These are phyloP conservation scores for Aurelia aurita complex sp. Pacific DNA, from an alignment of 30 jellyfish, hydroid and myxozoan species.

Conservation along the genomic window DNA sequence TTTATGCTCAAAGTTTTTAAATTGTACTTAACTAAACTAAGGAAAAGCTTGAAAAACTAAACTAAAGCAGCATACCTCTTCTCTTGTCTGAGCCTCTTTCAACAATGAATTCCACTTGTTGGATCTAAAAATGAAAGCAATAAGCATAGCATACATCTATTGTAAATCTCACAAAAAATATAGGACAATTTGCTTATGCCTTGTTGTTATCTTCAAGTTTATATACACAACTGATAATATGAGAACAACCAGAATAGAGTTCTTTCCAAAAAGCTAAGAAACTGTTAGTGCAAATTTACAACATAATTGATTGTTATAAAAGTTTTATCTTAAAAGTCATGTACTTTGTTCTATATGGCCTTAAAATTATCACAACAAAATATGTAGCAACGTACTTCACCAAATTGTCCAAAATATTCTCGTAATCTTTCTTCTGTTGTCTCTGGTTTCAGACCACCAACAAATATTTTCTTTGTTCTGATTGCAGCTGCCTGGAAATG, in stretches of 20 bases:
- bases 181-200: background rate
- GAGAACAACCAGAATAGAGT: too few relatives aligned
- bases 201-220: too few relatives aligned
- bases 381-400: conserved; percentile 48
- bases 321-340: too few relatives aligned
- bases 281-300: too few relatives aligned
- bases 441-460: conserved; percentile 95
- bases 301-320: too few relatives aligned
- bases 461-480: conserved; percentile 93
- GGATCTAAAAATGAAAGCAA: background rate
- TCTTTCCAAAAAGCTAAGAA: too few relatives aligned
- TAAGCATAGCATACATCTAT: background rate
- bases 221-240: too few relatives aligned
- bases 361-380: background rate
- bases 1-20: too few relatives aligned
- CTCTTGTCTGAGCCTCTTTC: conserved; percentile 18
- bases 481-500: conserved; percentile 74
- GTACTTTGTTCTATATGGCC: too few relatives aligned
- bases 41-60: too few relatives aligned
- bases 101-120: background rate
- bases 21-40: too few relatives aligned
- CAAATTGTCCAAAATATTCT: conserved; percentile 86
- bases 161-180: background rate
- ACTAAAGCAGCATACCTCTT: background rate
- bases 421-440: conserved; percentile 85